phyloP scores from a whole-genome alignment of 53 echinoderm and acorn worm species.

The Stichopus horrens region DNA sequence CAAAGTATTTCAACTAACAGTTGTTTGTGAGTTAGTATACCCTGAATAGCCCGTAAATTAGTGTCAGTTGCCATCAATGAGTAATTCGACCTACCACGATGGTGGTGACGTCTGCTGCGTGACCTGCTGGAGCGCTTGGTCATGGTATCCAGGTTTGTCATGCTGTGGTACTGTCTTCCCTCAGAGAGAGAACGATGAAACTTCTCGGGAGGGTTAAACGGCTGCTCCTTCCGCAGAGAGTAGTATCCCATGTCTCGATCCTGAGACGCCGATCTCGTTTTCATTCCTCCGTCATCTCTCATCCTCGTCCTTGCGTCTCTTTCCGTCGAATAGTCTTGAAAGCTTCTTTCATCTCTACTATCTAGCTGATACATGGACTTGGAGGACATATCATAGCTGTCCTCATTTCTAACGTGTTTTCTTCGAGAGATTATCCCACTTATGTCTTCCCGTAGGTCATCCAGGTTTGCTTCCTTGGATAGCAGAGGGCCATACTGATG shows the following conservation, averaged over 20 bases:
- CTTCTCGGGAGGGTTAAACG: slow-evolving; percentile 24
- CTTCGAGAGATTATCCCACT: background rate
- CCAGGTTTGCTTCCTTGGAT: slow-evolving; percentile 24
- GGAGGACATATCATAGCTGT: background rate
- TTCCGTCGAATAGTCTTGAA: background rate
- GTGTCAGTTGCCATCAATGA: too few species aligned
- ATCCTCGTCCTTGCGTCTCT: slow-evolving; percentile 7
- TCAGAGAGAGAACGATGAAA: slow-evolving; percentile 16
- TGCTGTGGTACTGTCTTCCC: slow-evolving; percentile 23
- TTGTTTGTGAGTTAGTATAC: background rate
- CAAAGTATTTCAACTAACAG: too few species aligned
- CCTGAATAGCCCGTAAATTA: background rate
- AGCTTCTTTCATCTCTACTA: background rate
- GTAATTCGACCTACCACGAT: background rate
- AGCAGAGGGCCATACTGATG: slow-evolving; percentile 36
- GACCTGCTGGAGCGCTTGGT: background rate
- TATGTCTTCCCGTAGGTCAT: background rate
- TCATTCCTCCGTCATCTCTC: background rate
- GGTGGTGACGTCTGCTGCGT: background rate
- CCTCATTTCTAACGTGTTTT: background rate
- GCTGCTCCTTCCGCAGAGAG: slow-evolving; percentile 26
- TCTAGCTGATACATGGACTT: background rate
- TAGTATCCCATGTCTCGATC: slow-evolving; percentile 26
- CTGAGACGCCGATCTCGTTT: slow-evolving; percentile 6
- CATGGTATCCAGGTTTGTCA: slow-evolving; percentile 39